Evolutionary conservation across 1,140 invertebrate genomes (phyloP).

Genomic region (Aradophagus sp.): DNA sequence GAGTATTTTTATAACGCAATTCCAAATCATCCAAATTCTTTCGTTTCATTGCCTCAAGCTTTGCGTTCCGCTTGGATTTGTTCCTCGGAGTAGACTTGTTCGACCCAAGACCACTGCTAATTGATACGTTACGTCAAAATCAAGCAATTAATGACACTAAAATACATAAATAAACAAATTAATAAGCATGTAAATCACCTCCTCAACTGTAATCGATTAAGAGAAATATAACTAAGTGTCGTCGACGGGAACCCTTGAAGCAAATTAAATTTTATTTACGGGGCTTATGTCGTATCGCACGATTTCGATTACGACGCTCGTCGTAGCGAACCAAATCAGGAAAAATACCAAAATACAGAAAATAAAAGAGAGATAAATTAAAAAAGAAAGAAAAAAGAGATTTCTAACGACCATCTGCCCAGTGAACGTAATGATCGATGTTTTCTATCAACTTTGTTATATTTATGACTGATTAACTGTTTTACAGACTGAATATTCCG

Average conservation of each 20-base stretch:
- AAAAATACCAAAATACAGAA: no score
- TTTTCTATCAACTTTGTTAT: slow-evolving; percentile 40
- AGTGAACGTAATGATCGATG: slow-evolving; percentile 27
- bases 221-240: slow-evolving; percentile 3
- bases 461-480: slow-evolving; percentile 43
- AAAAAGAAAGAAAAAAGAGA: no score
- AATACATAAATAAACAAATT: no score
- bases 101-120: no score
- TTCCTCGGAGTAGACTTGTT: slow-evolving; percentile 51
- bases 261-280: slow-evolving; percentile 5
- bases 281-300: slow-evolving; percentile 28
- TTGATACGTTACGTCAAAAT: no score
- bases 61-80: slow-evolving; percentile 42
- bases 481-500: slow-evolving; percentile 41
- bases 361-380: no score
- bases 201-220: slow-evolving; percentile 13
- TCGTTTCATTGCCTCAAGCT: slow-evolving; percentile 12
- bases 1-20: slow-evolving; percentile 57
- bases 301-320: neutral
- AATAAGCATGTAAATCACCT: no score
- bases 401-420: slow-evolving; percentile 1
- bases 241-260: neutral
- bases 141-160: no score
- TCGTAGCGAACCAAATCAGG: no score
- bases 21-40: slow-evolving; percentile 34